Conservation (phyloP, 2,113 vertebrate species). For the Campylomormyrus numenius region DNA sequence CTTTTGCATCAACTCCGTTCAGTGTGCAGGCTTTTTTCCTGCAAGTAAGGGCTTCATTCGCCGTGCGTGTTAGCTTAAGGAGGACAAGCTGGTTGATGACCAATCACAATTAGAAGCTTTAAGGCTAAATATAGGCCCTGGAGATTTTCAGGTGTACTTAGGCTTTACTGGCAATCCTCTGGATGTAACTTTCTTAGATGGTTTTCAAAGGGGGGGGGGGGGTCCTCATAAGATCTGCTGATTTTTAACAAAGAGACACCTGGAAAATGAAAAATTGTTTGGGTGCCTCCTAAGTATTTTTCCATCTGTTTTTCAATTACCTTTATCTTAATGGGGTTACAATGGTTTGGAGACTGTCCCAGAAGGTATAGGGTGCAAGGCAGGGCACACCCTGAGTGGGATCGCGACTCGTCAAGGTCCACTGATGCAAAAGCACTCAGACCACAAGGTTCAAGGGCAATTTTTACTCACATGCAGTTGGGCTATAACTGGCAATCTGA, state of each 20-base stretch:
- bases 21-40: background rate
- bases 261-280: background rate
- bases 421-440: background rate
- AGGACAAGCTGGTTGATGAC: conserved; percentile 26
- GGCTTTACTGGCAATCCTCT: conserved; percentile 3
- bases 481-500: background rate
- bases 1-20: background rate
- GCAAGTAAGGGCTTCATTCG: background rate
- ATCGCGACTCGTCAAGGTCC: background rate
- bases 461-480: background rate
- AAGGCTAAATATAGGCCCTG: conserved; percentile 42
- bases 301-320: background rate
- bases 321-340: background rate
- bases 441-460: background rate
- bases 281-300: background rate
- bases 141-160: conserved; percentile 20
- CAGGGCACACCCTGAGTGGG: background rate
- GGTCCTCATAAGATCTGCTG: background rate
- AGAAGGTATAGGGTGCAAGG: background rate
- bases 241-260: background rate
- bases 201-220: background rate
- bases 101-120: conserved; percentile 44
- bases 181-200: background rate
- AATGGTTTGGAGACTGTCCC: background rate
- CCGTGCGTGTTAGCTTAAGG: background rate